These are phyloP conservation scores for Gracilinanus agilis DNA, from an alignment of 2,113 vertebrate species.

Conservation along the genomic window DNA sequence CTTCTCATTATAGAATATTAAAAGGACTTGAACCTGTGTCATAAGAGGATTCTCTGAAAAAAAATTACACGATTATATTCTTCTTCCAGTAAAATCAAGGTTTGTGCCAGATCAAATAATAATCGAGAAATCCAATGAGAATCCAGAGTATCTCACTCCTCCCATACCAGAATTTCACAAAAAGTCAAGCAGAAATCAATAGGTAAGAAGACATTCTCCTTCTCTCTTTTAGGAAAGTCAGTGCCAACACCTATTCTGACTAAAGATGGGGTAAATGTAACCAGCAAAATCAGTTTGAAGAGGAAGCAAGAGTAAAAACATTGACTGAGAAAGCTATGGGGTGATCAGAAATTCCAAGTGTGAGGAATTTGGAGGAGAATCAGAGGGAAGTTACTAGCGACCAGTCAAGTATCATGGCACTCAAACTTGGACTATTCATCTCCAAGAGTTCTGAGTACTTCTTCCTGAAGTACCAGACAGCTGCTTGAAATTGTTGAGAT, in stretches of 20 bases:
- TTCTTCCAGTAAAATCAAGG: too few species aligned
- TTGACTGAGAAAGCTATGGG: neutral
- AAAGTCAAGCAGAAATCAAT: neutral
- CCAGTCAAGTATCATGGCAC: neutral
- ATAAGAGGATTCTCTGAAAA: neutral
- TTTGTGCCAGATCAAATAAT: neutral
- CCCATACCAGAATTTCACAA: neutral
- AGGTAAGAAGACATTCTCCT: too few species aligned
- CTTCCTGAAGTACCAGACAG: neutral
- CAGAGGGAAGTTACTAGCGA: neutral
- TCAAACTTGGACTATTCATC: neutral
- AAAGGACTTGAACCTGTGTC: neutral
- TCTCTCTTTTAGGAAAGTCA: too few species aligned
- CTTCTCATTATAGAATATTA: neutral
- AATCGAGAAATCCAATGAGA: neutral
- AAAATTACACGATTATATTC: too few species aligned
- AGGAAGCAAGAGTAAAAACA: neutral
- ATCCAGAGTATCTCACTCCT: neutral
- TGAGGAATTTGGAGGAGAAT: neutral
- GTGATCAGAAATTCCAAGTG: neutral
- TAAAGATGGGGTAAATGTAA: neutral
- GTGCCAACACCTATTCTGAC: neutral
- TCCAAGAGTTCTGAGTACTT: too few species aligned
- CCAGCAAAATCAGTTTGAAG: neutral
- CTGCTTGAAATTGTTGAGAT: neutral